Base-by-base conservation (phyloP, 2,797 vertebrate genomes). In the Hypotaenidia philippensis region DNA sequence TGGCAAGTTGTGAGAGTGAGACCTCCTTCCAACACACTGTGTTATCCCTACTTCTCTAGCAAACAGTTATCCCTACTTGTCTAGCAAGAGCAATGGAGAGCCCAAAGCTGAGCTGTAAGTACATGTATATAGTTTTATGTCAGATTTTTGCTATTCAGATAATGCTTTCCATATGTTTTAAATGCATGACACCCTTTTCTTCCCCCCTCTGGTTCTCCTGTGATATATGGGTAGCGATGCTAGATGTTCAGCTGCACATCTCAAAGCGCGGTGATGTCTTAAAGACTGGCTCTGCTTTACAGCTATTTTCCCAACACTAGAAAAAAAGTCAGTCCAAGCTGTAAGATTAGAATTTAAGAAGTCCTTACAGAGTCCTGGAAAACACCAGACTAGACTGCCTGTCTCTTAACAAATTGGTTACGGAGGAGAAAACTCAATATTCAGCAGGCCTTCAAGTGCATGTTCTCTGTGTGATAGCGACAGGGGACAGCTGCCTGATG, bases 91-190 rank as follows among this genome's bases (percentile, higher is more conserved):
- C 77, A 79, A 18, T 22, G 36, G 71, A 74, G 56, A 85, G 21
- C 65, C 84, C 68, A 80, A 27, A 78, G 85, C 57, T 71, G 41
- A 89, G 53, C 71, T 81, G 0, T 19, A 89, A 93, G 71, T 61
- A 38, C 64, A 31, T 65, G 44, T 76, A 8, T 83, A 19, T 61
- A 68, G 79, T 56, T 95, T 93, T 78, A 50, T 82, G 91, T 94
- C 41, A 94, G 53, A 56, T 83, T 90, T 89, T 86, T 93, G 76
- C 61, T 86, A 59, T 94, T 94, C 18, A 3, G 50, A 60, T 95
- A 89, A 96, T 71, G 56, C 36, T 91, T 91, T 91, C 89, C 79
- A 12, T 77, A 75, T 94, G 87, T 88, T 91, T 75, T 71, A 27
- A 63, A 88, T 78, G 41, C 4, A 12, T 91, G 83, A 83, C 56